These are phyloP conservation scores for Sicus ferrugineus DNA, from an alignment of 2,888 invertebrate genomes.

Conservation along the genomic window DNA sequence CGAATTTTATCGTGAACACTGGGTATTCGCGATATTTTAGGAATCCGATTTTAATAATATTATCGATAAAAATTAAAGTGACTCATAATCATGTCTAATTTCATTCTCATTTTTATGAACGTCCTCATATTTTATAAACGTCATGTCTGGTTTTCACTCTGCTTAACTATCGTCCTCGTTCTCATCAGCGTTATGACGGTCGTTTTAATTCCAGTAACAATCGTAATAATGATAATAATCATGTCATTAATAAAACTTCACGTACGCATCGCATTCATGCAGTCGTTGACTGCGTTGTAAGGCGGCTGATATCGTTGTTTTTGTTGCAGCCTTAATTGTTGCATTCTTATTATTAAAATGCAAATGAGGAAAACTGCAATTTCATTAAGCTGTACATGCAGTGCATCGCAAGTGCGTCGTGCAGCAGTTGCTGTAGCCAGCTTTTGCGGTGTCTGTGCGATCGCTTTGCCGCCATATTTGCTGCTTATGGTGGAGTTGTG, in stretches of 20 bases:
- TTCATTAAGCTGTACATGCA: conserved; percentile 18
- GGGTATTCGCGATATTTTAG: background rate
- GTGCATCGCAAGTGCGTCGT: background rate
- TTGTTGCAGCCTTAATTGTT: background rate
- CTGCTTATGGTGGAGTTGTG: too few relatives aligned
- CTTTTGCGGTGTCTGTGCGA: background rate
- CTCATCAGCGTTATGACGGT: background rate
- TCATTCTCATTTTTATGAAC: too few relatives aligned
- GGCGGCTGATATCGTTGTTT: background rate
- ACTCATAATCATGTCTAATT: background rate
- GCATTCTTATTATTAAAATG: conserved; percentile 28
- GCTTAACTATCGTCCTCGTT: too few relatives aligned
- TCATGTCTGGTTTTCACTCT: too few relatives aligned
- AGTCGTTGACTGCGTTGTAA: background rate
- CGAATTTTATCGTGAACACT: too few relatives aligned
- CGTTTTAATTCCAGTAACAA: background rate
- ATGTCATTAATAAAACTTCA: background rate
- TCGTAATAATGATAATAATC: background rate
- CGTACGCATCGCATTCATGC: background rate
- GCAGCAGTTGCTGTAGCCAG: background rate
- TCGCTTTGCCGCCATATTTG: conserved; percentile 18
- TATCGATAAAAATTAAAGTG: background rate
- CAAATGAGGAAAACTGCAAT: conserved; percentile 29
- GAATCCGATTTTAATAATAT: background rate
- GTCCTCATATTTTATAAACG: too few relatives aligned